These are phyloP conservation scores for Bombyx huttoni DNA, from an alignment of 2,888 invertebrate genomes.

Conservation along the genomic window DNA sequence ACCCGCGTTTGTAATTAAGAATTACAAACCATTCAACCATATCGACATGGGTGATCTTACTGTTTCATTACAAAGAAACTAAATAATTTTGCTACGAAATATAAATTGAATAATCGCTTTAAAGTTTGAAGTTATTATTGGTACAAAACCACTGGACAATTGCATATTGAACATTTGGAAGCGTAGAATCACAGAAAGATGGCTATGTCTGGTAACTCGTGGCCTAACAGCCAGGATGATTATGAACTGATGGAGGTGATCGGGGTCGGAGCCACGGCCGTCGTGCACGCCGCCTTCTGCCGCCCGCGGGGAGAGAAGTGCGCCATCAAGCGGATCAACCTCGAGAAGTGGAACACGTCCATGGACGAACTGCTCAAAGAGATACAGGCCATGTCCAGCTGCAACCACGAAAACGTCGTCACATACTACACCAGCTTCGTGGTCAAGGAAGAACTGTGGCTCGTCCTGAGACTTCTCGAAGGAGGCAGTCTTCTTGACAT, in stretches of 20 bases:
- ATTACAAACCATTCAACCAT: constrained; percentile 42
- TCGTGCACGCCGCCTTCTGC: constrained; percentile 96
- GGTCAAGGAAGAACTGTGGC: constrained; percentile 97
- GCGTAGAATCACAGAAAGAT: constrained; percentile 14
- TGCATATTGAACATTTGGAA: constrained; percentile 32
- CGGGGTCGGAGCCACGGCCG: constrained; percentile 97
- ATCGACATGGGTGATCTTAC: constrained; percentile 48
- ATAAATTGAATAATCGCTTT: constrained; percentile 30
- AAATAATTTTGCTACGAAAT: constrained; percentile 14
- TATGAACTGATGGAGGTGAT: constrained; percentile 96
- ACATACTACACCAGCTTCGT: constrained; percentile 99
- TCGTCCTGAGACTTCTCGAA: constrained; percentile 96
- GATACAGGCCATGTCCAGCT: constrained; percentile 98
- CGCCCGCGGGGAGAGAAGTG: constrained; percentile 95
- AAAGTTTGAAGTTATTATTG: constrained; percentile 44
- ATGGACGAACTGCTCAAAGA: constrained; percentile 97
- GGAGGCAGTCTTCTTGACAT: constrained; percentile 92
- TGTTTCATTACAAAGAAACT: constrained; percentile 12
- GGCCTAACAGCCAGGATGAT: constrained; percentile 95
- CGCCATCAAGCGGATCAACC: constrained; percentile 98
- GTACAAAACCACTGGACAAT: constrained; percentile 17
- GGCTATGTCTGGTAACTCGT: constrained; percentile 66
- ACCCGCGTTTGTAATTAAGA: constrained; percentile 28
- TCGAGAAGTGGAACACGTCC: constrained; percentile 99
- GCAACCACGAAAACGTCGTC: constrained; percentile 99